A percentile compares a stretch with the other conserved stretches of the same genome.
These are phyloP conservation scores for Zaprionus inermis DNA, from an alignment of 1,140 invertebrate genomes.

Conservation along the genomic window DNA sequence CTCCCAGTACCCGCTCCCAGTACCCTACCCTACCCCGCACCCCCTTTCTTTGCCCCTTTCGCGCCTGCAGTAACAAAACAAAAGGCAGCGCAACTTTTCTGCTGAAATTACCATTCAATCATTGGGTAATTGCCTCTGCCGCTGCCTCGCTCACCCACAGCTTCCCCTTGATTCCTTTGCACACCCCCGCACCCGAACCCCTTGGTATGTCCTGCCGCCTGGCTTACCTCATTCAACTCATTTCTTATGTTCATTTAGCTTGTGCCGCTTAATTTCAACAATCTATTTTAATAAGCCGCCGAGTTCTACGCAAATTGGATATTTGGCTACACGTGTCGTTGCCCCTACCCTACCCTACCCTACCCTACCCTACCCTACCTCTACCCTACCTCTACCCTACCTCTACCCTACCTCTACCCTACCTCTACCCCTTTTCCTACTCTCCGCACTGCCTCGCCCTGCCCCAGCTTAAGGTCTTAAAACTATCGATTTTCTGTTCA, in stretches of 20 bases:
- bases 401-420: not conserved
- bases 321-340: not conserved
- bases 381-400: too few species aligned
- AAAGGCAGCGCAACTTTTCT: slow-evolving; percentile 62
- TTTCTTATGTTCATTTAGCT: slow-evolving; percentile 52
- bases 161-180: too few species aligned
- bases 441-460: slow-evolving; percentile 26
- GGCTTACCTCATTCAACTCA: slow-evolving; percentile 31
- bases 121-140: slow-evolving; percentile 74
- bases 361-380: too few species aligned
- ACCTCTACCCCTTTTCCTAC: not conserved
- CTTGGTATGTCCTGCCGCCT: too few species aligned
- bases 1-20: too few species aligned
- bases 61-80: slow-evolving; percentile 35
- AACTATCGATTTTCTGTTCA: slow-evolving; percentile 50
- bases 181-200: too few species aligned
- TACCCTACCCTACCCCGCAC: slow-evolving; percentile 3
- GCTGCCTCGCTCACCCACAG: not conserved
- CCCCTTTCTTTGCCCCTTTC: not conserved
- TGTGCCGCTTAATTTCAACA: slow-evolving; percentile 65
- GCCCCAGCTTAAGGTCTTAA: slow-evolving; percentile 14
- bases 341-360: not conserved
- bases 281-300: slow-evolving; percentile 77
- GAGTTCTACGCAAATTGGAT: slow-evolving; percentile 61
- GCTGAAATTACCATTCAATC: slow-evolving; percentile 83